Percentiles rank a stretch among this genome's conserved stretches.
phyloP scores from a whole-genome alignment of 1,140 invertebrate genomes.

The Babylonia areolata region DNA sequence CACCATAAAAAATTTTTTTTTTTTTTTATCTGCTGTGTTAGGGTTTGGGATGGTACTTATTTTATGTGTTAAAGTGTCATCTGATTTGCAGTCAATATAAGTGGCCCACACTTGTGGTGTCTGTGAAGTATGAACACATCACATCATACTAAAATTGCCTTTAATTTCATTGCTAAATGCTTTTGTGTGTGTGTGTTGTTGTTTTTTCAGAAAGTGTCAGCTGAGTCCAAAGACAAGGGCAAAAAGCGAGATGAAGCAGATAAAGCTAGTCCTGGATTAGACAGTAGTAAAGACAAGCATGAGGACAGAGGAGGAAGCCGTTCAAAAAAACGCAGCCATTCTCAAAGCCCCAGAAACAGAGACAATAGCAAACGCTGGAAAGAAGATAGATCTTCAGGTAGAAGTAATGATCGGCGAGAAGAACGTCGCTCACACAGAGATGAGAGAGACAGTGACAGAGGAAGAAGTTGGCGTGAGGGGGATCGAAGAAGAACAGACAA shows the following conservation, averaged over 20 bases:
- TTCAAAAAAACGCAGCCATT: slow-evolving; percentile 16
- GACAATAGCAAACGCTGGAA: slow-evolving; percentile 20
- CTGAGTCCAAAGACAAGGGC: background rate
- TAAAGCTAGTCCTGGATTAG: slow-evolving; percentile 24
- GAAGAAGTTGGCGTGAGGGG: slow-evolving; percentile 22
- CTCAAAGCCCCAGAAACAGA: background rate
- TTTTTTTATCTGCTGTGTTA: too few relatives aligned
- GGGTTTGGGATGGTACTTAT: too few relatives aligned
- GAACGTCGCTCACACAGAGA: slow-evolving; percentile 41
- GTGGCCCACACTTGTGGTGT: too few relatives aligned
- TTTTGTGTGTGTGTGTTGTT: background rate
- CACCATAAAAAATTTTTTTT: too few relatives aligned
- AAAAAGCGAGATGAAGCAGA: background rate
- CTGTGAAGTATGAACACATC: too few relatives aligned
- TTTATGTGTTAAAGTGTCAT: too few relatives aligned
- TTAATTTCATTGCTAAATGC: too few relatives aligned
- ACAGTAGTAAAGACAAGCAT: slow-evolving; percentile 37
- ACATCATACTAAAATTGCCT: too few relatives aligned
- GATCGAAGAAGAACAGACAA: slow-evolving; percentile 35
- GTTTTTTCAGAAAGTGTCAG: slow-evolving; percentile 21
- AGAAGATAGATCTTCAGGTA: slow-evolving; percentile 41
- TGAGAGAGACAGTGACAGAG: slow-evolving; percentile 25
- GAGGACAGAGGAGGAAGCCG: slow-evolving; percentile 39
- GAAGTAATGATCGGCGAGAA: slow-evolving; percentile 38
- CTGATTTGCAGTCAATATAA: too few relatives aligned